phyloP scores from a whole-genome alignment of 2,113 vertebrate genomes.

The Desmodus rotundus region DNA sequence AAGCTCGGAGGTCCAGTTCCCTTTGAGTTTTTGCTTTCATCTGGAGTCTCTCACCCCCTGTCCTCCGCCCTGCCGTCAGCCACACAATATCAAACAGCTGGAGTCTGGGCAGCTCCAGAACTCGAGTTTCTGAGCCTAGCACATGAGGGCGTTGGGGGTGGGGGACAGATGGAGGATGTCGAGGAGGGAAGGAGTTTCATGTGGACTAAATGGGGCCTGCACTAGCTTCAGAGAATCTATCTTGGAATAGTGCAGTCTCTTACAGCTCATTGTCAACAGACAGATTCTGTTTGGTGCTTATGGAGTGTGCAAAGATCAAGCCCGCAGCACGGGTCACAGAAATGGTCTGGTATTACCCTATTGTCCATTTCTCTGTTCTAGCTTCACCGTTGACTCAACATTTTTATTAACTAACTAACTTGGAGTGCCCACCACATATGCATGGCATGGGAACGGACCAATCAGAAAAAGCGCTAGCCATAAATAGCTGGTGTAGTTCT shows the following conservation, averaged over 20 bases:
- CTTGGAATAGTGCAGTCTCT: not conserved
- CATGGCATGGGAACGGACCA: not conserved
- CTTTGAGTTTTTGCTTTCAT: slow-evolving; percentile 83
- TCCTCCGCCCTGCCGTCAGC: slow-evolving; percentile 71
- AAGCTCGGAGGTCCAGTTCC: slow-evolving; percentile 79
- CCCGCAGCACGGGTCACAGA: not conserved
- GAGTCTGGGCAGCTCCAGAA: slow-evolving; percentile 75
- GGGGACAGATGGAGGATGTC: slow-evolving; percentile 30
- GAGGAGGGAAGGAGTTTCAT: slow-evolving; percentile 63
- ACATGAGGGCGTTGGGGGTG: not conserved
- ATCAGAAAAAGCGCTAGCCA: not conserved
- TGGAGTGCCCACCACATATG: not conserved
- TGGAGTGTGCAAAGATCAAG: slow-evolving; percentile 41
- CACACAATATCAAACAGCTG: slow-evolving; percentile 85
- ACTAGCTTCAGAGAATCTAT: not conserved
- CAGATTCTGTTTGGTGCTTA: slow-evolving; percentile 22
- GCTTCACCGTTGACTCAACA: not conserved
- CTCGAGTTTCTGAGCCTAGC: slow-evolving; percentile 69
- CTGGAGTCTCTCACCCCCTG: slow-evolving; percentile 74
- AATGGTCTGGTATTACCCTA: not conserved
- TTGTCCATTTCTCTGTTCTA: slow-evolving; percentile 16
- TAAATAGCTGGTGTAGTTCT: not conserved
- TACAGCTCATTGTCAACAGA: slow-evolving; percentile 2
- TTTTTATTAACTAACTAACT: not conserved
- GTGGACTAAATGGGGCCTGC: not conserved